These are phyloP conservation scores for Noctua fimbriata DNA, from an alignment of 2,888 invertebrate species.

Conservation along the genomic window DNA sequence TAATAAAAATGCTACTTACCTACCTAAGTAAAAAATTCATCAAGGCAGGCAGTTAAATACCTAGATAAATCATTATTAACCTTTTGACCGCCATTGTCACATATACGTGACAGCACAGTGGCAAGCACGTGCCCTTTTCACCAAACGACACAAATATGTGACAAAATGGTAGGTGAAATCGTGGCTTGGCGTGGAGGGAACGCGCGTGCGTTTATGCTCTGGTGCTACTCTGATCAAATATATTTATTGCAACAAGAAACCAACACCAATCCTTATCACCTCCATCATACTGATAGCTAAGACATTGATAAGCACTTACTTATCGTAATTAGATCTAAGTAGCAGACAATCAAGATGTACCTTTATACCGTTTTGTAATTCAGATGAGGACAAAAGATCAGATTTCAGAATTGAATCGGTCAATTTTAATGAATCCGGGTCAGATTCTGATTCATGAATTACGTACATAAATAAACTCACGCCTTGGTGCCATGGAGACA, in stretches of 20 bases:
- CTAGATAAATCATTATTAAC: not conserved
- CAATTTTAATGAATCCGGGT: not conserved
- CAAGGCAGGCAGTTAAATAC: not conserved
- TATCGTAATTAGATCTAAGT: slow-evolving; percentile 31
- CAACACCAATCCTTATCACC: slow-evolving; percentile 1
- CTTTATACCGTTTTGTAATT: slow-evolving; percentile 26
- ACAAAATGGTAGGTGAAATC: too few relatives aligned
- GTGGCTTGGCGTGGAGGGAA: too few relatives aligned
- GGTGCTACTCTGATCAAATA: not conserved
- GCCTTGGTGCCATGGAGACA: not conserved
- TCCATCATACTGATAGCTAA: slow-evolving; percentile 5
- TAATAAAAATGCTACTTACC: not conserved
- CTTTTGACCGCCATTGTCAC: too few relatives aligned
- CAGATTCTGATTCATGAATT: not conserved
- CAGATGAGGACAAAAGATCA: not conserved
- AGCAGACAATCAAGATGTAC: slow-evolving; percentile 33
- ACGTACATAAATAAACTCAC: not conserved
- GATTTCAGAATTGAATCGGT: not conserved
- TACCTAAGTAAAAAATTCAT: not conserved
- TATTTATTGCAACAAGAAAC: slow-evolving; percentile 16
- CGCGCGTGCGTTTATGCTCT: too few relatives aligned
- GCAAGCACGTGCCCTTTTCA: too few relatives aligned
- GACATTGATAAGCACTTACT: slow-evolving; percentile 20
- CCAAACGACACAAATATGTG: too few relatives aligned
- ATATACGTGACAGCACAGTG: too few relatives aligned